A percentile compares a stretch with the other conserved stretches of the same genome.
These are phyloP conservation scores for Serranus cabrilla DNA, from an alignment of 2,797 vertebrate genomes.

Conservation along the genomic window DNA sequence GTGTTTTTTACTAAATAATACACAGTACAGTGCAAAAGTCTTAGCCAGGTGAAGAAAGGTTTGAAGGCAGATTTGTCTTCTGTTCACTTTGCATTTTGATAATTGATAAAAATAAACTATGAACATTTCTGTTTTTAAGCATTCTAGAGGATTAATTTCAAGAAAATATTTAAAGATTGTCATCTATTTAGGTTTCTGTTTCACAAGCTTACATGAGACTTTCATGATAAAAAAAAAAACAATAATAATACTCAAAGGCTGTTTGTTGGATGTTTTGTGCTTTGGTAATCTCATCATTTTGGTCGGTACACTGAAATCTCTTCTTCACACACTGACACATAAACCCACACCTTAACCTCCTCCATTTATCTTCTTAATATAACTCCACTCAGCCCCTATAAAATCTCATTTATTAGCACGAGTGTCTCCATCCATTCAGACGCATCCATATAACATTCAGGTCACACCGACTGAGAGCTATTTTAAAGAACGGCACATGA, in stretches of 20 bases:
- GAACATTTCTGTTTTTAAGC: too few species aligned
- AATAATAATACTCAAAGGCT: too few species aligned
- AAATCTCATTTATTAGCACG: conserved; percentile 9
- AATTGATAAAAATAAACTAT: too few species aligned
- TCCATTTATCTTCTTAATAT: conserved; percentile 3
- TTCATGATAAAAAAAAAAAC: not conserved
- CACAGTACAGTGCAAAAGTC: too few species aligned
- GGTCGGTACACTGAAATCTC: not conserved
- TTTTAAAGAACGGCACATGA: not conserved
- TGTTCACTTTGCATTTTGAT: too few species aligned
- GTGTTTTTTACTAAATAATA: too few species aligned
- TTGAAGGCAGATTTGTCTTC: too few species aligned
- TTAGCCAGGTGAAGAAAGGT: too few species aligned
- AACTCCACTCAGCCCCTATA: not conserved
- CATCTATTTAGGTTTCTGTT: not conserved
- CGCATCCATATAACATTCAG: not conserved
- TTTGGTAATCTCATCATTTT: not conserved
- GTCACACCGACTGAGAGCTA: conserved; percentile 11
- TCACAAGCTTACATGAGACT: not conserved
- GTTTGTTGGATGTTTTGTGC: not conserved
- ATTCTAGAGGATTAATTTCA: too few species aligned
- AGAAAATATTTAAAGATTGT: too few species aligned
- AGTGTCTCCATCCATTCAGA: not conserved
- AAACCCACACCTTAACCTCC: not conserved
- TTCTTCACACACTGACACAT: conserved; percentile 17